Evolutionary conservation across 2,113 vertebrate genomes (phyloP), one percentile per base, ranked within the genome.

Genomic region (Actinemys pallida): DNA sequence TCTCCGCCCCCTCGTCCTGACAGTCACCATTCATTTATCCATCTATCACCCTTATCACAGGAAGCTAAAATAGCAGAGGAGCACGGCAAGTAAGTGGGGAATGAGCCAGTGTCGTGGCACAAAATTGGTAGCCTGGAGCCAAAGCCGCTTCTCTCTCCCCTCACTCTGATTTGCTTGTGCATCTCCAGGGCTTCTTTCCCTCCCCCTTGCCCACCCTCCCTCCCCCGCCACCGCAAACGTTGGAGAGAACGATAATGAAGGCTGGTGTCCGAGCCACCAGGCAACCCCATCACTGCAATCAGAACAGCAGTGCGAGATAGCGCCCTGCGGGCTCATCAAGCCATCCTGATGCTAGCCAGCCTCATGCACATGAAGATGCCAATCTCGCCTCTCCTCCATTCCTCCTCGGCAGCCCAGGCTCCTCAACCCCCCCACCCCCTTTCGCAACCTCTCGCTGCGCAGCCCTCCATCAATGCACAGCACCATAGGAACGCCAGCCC

Each of bases 401-500:
- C 91, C 87, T 94, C 93, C 93, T 89, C 62, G 91, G 96, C 93
- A 94, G 96, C 93, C 93, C 49, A 22, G 69, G 65, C 62, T 93
- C 94, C 91, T 94, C 95, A 57, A 93, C 95, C 95, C 10, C 45
- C 29, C 79, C 62, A 8, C 3, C 39, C 42, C 81, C 82, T 83
- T 93, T 76, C 52, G 47, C 50, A 22, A 25, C 6, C 83, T 24
- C 95, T 95, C 95, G 90, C 90, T 83, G 52, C 25, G 29, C 59
- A 31, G 29, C 83, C 81, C 81, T 82, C n/a, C 83, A 31, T 27
- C 96, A 35, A 81, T 3, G 59, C 83, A 7, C 84, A 86, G 92
- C 87, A 95, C 96, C 95, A 92, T 88, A 84, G 97, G 92, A 97
- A 94, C 79, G 95, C 96, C 95, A 96, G 96, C 94, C 96, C 3